Evolutionary conservation across 2,113 vertebrate genomes (phyloP).

Genomic region (Oncorhynchus mykiss): DNA sequence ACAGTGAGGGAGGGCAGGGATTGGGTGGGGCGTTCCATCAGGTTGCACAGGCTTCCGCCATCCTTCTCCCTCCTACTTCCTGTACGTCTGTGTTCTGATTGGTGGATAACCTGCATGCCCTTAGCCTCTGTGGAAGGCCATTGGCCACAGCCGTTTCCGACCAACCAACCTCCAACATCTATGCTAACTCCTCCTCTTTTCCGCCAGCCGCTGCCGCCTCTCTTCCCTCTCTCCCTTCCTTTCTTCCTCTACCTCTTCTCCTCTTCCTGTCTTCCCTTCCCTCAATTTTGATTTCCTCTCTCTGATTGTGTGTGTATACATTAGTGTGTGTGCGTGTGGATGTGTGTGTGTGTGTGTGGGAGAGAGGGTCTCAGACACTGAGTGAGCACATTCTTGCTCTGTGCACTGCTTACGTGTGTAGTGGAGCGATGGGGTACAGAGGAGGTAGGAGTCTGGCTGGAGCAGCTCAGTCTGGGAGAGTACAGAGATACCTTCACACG

Average conservation of each 20-base stretch:
- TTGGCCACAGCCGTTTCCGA: constrained; percentile 22
- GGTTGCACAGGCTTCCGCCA: constrained; percentile 59
- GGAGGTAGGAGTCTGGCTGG: constrained; percentile 99
- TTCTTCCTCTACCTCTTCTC: constrained; percentile 15
- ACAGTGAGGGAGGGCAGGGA: constrained; percentile 2
- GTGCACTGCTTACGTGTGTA: constrained; percentile 81
- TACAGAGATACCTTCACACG: constrained; percentile 98
- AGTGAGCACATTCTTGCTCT: constrained; percentile 50
- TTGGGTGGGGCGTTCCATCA: constrained; percentile 43
- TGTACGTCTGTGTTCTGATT: constrained; percentile 46
- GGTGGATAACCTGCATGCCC: constrained; percentile 54
- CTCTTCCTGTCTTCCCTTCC: not conserved
- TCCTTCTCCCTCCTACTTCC: constrained; percentile 47
- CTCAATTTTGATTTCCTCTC: constrained; percentile 18
- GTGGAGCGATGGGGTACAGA: constrained; percentile 99
- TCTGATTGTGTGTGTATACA: not conserved
- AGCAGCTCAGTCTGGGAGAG: constrained; percentile 98
- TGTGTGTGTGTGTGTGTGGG: constrained; percentile 7
- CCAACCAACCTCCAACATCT: constrained; percentile 40
- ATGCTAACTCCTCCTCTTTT: constrained; percentile 39
- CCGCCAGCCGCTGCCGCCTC: constrained; percentile 54
- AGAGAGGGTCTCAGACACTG: constrained; percentile 42
- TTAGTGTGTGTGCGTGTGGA: not conserved
- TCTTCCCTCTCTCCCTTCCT: constrained; percentile 30
- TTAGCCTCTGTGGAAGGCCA: constrained; percentile 34